Evolutionary conservation across 1,140 invertebrate genomes (phyloP).

Genomic region (Phymastichus coffea): DNA sequence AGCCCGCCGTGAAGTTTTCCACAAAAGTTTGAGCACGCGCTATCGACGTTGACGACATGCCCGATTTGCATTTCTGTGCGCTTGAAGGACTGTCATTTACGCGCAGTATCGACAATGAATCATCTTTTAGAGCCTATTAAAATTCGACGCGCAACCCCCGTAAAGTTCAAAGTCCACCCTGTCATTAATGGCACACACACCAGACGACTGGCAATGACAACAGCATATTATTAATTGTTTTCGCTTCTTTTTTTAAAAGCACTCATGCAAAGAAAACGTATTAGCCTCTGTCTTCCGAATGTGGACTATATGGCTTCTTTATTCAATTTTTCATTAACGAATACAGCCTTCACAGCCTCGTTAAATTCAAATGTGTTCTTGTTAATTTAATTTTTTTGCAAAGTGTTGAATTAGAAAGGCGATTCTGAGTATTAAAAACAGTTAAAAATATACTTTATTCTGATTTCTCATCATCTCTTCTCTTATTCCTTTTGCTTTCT

Average conservation of each 20-base stretch:
- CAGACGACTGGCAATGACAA: constrained; percentile 22
- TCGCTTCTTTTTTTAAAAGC: constrained; percentile 1
- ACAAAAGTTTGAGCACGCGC: constrained; percentile 1
- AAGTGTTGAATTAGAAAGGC: no score
- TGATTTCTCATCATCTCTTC: constrained; percentile 22
- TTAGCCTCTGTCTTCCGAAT: no score
- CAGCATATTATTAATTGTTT: constrained; percentile 23
- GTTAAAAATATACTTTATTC: no score
- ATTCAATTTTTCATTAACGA: no score
- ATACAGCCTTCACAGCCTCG: no score
- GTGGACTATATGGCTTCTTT: no score
- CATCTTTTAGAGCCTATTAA: constrained; percentile 28
- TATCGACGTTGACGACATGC: constrained; percentile 3
- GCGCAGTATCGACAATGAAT: constrained; percentile 19
- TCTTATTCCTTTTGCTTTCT: no score
- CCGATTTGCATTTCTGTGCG: constrained; percentile 20
- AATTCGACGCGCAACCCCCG: constrained; percentile 22
- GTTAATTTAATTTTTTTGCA: constrained; percentile 17
- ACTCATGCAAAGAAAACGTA: neutral
- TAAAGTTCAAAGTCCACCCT: constrained; percentile 24
- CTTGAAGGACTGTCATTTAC: constrained; percentile 23
- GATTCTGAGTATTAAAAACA: no score
- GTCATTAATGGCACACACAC: constrained; percentile 24
- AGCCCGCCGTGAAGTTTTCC: constrained; percentile 1
- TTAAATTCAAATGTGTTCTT: neutral